phyloP scores from a whole-genome alignment of 2,113 vertebrate species.

The Podocnemis expansa region DNA sequence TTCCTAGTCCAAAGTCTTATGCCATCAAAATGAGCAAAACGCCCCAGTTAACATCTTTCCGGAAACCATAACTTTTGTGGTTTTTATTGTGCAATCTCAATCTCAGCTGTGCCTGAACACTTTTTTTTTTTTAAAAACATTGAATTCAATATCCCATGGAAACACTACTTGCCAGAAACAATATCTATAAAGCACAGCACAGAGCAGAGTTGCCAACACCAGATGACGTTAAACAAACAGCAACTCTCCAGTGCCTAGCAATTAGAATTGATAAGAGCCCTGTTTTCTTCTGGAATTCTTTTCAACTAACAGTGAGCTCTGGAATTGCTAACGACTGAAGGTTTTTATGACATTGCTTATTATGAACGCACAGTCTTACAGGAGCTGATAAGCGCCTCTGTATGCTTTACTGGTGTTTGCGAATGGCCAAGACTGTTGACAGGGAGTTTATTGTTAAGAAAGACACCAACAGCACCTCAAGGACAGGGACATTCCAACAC shows the following conservation, averaged over 20 bases:
- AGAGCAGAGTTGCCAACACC: neutral
- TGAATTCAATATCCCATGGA: neutral
- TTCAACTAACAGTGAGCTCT: slow-evolving; percentile 55
- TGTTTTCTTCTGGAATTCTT: slow-evolving; percentile 59
- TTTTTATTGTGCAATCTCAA: neutral
- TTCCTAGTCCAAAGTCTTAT: neutral
- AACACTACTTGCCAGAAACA: neutral
- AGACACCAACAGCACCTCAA: slow-evolving; percentile 71
- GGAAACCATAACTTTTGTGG: neutral
- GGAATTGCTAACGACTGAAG: slow-evolving; percentile 65
- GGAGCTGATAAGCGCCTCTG: slow-evolving; percentile 68
- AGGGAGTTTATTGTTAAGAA: slow-evolving; percentile 56
- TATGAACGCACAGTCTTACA: slow-evolving; percentile 30
- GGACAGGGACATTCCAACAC: slow-evolving; percentile 77
- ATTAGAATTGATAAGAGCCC: slow-evolving; percentile 67
- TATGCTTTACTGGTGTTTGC: slow-evolving; percentile 70
- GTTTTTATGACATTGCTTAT: slow-evolving; percentile 75
- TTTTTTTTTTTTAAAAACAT: neutral
- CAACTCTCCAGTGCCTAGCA: slow-evolving; percentile 47
- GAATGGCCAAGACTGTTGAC: slow-evolving; percentile 42
- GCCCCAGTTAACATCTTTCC: neutral
- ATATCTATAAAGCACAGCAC: neutral
- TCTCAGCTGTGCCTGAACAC: neutral
- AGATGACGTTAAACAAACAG: slow-evolving; percentile 32
- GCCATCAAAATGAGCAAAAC: neutral